Conservation (phyloP, 2,113 vertebrate genomes). For the Todiramphus saurophagus region DNA sequence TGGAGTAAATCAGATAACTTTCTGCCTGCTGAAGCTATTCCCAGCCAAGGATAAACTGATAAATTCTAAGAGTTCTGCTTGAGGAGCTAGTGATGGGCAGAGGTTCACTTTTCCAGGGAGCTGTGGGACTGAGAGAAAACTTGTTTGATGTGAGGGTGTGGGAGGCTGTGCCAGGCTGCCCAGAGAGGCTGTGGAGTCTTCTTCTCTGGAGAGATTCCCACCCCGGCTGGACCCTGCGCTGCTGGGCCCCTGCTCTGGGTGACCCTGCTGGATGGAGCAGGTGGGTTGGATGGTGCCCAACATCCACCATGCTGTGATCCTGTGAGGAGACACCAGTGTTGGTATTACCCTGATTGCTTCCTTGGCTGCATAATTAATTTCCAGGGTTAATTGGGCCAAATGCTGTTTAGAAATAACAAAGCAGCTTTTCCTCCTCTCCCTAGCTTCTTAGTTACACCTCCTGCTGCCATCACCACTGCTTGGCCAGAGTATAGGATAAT, state of each 20-base stretch:
- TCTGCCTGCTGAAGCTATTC: background rate
- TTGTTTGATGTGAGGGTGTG: background rate
- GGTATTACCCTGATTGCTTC: fast-evolving
- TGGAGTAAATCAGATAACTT: background rate
- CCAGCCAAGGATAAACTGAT: background rate
- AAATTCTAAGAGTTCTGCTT: background rate
- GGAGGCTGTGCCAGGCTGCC: too few species aligned
- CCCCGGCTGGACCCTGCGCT: too few species aligned
- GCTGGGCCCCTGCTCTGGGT: too few species aligned
- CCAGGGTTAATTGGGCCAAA: background rate
- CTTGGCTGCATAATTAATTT: background rate
- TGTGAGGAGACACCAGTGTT: fast-evolving
- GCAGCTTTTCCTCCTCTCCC: fast-evolving
- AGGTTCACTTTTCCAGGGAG: background rate
- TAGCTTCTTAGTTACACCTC: background rate
- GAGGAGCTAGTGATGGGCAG: background rate
- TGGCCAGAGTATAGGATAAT: background rate
- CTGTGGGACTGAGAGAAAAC: fast-evolving
- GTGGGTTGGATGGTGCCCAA: too few species aligned
- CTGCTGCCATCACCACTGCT: background rate
- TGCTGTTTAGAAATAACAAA: background rate
- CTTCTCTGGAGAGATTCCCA: too few species aligned
- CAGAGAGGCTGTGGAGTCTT: too few species aligned
- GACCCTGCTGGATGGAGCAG: too few species aligned
- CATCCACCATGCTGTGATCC: background rate